Conservation (phyloP, 2,888 invertebrate genomes). For the Masnerella sp. region DNA sequence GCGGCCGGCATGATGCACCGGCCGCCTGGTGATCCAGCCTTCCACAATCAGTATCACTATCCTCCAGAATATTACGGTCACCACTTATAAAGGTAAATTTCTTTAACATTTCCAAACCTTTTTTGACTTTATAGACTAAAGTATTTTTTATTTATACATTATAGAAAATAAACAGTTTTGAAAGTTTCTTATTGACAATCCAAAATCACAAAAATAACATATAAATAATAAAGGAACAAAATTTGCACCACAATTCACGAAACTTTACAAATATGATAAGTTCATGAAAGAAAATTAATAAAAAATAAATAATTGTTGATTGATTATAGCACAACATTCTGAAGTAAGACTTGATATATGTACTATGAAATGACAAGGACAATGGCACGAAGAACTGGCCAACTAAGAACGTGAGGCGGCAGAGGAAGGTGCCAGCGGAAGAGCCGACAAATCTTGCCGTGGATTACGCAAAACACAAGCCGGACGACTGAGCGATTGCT, state of each 20-base stretch:
- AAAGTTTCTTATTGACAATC: too few species aligned
- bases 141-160: too few species aligned
- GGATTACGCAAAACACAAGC: conserved; percentile 50
- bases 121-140: too few species aligned
- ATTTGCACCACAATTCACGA: too few species aligned
- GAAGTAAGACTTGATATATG: conserved; percentile 50
- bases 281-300: conserved; percentile 18
- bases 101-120: too few species aligned
- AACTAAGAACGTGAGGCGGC: conserved; percentile 46
- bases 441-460: conserved; percentile 66
- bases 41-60: conserved; percentile 96
- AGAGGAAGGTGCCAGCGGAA: conserved; percentile 59
- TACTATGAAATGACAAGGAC: conserved; percentile 48
- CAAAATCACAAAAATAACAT: too few species aligned
- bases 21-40: conserved; percentile 94
- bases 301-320: conserved; percentile 40
- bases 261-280: too few species aligned
- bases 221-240: too few species aligned
- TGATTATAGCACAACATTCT: conserved; percentile 58
- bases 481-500: conserved; percentile 52
- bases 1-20: conserved; percentile 95
- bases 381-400: conserved; percentile 50
- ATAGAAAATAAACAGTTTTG: too few species aligned
- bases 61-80: conserved; percentile 96
- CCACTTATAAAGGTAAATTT: conserved; percentile 85